Conservation (phyloP, 2,113 vertebrate species). For the Lethenteron camtschaticum region DNA sequence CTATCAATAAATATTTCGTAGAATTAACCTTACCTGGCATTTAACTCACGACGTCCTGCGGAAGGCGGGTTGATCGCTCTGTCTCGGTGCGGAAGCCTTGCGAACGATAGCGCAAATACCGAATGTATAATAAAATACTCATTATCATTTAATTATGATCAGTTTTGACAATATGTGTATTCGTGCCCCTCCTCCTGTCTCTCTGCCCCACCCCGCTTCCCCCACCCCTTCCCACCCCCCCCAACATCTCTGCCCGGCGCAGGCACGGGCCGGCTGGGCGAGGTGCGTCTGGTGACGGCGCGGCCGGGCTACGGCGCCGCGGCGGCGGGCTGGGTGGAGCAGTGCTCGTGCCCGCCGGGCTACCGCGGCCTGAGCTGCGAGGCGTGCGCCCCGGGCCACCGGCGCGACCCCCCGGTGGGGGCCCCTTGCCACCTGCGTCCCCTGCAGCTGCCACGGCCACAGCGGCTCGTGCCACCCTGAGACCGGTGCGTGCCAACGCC, state of each 20-base stretch:
- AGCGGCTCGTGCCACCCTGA: slow-evolving; percentile 43
- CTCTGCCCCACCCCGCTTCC: too few relatives aligned
- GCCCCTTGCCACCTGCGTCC: slow-evolving; percentile 33
- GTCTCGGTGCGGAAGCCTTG: too few relatives aligned
- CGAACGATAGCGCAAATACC: too few relatives aligned
- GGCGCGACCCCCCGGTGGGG: slow-evolving; percentile 27
- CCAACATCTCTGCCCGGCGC: background rate
- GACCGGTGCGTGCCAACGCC: slow-evolving; percentile 27
- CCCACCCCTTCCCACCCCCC: too few relatives aligned
- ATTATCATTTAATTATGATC: too few relatives aligned
- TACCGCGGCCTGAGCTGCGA: slow-evolving; percentile 55
- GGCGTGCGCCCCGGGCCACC: slow-evolving; percentile 41
- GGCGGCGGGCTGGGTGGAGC: slow-evolving; percentile 48
- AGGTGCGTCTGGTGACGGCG: slow-evolving; percentile 38
- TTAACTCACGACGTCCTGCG: too few relatives aligned
- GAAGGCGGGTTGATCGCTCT: too few relatives aligned
- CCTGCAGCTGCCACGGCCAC: slow-evolving; percentile 55
- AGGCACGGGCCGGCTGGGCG: slow-evolving; percentile 35
- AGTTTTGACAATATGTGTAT: too few relatives aligned
- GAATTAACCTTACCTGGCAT: too few relatives aligned
- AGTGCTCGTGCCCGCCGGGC: slow-evolving; percentile 41
- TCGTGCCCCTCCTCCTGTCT: too few relatives aligned
- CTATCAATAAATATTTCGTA: too few relatives aligned
- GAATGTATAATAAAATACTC: too few relatives aligned
- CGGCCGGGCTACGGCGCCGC: background rate